Conservation (phyloP, 2,797 vertebrate species). For the Trichosurus vulpecula region DNA sequence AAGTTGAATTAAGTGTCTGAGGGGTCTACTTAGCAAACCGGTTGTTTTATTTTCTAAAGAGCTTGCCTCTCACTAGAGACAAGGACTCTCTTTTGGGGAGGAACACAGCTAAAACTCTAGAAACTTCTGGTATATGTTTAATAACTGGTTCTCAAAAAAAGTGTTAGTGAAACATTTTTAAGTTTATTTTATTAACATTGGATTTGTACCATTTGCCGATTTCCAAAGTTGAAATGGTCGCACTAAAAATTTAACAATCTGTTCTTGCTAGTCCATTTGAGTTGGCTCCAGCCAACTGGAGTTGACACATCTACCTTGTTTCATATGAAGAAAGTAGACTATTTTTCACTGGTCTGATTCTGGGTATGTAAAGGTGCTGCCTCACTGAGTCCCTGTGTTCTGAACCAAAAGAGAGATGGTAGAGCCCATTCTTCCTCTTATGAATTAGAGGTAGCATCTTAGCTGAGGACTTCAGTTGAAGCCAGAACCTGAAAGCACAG, state of each 20-base stretch:
- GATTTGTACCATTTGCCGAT: not conserved
- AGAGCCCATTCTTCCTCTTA: not conserved
- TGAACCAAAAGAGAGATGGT: not conserved
- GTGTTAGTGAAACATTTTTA: not conserved
- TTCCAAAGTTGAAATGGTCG: not conserved
- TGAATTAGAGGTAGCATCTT: not conserved
- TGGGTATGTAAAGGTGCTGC: not conserved
- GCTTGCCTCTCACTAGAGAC: not conserved
- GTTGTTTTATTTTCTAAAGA: not conserved
- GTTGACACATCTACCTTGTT: not conserved
- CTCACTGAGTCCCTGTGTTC: not conserved
- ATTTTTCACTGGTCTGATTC: not conserved
- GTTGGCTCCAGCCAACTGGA: not conserved
- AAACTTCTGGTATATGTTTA: not conserved
- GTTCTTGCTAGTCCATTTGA: not conserved
- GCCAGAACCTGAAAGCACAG: not conserved
- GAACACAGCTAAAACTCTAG: not conserved
- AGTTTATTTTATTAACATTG: not conserved
- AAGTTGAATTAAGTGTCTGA: not conserved
- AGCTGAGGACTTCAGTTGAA: not conserved
- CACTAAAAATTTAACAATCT: not conserved
- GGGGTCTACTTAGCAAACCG: not conserved
- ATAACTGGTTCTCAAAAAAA: not conserved
- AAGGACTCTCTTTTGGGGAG: not conserved
- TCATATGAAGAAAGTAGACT: not conserved